These are phyloP conservation scores for Lycophotia porphyrea DNA, from an alignment of 2,888 invertebrate genomes.

Conservation along the genomic window DNA sequence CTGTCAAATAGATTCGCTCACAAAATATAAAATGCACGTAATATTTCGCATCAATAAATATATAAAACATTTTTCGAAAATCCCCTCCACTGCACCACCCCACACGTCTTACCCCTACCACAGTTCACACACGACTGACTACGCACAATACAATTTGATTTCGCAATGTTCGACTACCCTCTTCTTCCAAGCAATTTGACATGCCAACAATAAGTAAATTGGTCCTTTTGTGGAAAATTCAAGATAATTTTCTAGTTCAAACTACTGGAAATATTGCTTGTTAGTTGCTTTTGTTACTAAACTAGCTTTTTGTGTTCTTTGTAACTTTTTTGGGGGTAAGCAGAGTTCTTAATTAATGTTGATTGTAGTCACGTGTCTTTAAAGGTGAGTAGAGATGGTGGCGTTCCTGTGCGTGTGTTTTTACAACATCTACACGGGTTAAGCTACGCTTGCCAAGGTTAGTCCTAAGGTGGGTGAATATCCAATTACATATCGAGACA, in stretches of 20 bases:
- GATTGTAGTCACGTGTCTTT: constrained; percentile 13
- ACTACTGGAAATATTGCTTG: constrained; percentile 75
- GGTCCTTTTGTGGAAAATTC: constrained; percentile 74
- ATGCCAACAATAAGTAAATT: constrained; percentile 80
- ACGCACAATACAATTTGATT: constrained; percentile 85
- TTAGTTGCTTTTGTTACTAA: constrained; percentile 68
- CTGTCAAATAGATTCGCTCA: not conserved
- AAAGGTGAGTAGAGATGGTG: not conserved
- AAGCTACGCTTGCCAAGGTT: not conserved
- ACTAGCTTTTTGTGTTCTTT: constrained; percentile 71
- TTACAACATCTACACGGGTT: not conserved
- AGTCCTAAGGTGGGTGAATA: not conserved
- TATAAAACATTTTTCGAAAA: constrained; percentile 56
- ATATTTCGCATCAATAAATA: constrained; percentile 35
- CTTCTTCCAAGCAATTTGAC: constrained; percentile 83
- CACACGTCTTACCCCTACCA: constrained; percentile 74
- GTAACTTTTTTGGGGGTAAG: constrained; percentile 10
- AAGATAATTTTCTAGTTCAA: constrained; percentile 75
- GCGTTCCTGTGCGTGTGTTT: too few relatives aligned
- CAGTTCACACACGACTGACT: constrained; percentile 79
- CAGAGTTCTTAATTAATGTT: constrained; percentile 27
- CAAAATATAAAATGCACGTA: constrained; percentile 31
- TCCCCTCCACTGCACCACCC: constrained; percentile 43
- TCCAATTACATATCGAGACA: not conserved
- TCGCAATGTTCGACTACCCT: constrained; percentile 84